phyloP scores from a whole-genome alignment of 2,797 vertebrate genomes.

The Epinephelus awoara region DNA sequence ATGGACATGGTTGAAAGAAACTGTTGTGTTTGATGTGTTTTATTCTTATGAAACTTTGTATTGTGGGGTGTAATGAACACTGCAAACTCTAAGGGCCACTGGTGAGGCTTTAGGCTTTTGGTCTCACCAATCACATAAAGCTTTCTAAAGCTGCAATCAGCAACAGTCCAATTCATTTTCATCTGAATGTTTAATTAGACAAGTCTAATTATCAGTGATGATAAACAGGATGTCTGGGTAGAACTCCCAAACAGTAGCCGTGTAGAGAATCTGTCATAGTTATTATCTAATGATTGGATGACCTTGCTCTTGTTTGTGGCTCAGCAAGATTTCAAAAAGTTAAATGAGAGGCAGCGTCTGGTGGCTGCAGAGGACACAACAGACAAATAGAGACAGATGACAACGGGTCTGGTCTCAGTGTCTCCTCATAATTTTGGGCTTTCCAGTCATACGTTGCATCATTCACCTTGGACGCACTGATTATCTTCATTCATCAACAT shows the following conservation, averaged over 20 bases:
- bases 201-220: slow-evolving; percentile 5
- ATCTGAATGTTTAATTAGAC: slow-evolving; percentile 20
- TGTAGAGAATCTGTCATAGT: slow-evolving; percentile 15
- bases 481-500: slow-evolving; percentile 63
- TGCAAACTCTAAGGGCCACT: background rate
- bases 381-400: slow-evolving; percentile 70
- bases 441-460: slow-evolving; percentile 32
- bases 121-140: background rate
- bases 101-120: background rate
- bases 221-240: background rate
- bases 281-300: slow-evolving; percentile 18
- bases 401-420: slow-evolving; percentile 36
- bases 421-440: slow-evolving; percentile 72
- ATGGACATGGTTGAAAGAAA: too few species aligned
- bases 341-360: slow-evolving; percentile 40
- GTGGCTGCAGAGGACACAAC: slow-evolving; percentile 33
- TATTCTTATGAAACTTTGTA: background rate
- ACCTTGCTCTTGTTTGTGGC: slow-evolving; percentile 27
- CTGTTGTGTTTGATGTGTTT: background rate
- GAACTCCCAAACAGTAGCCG: background rate
- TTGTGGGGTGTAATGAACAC: background rate
- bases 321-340: slow-evolving; percentile 19
- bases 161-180: background rate
- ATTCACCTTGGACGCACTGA: slow-evolving; percentile 60
- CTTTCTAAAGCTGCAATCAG: background rate